These are phyloP conservation scores for Crenuchus spilurus DNA, from an alignment of 2,797 vertebrate species.

Conservation along the genomic window DNA sequence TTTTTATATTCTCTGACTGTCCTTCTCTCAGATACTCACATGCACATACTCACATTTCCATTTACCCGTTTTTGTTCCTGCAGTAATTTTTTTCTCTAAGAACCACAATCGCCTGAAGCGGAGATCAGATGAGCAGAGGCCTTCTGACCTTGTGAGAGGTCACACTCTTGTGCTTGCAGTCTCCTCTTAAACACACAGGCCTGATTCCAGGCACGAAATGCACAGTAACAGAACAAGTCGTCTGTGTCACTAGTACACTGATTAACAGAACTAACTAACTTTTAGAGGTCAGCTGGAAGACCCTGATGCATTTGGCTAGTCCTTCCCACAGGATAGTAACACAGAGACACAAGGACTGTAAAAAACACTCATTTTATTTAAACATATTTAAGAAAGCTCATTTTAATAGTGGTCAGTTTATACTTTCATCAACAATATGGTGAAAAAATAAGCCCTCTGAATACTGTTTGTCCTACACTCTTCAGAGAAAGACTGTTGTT, in stretches of 20 bases:
- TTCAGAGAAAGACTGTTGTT: no score
- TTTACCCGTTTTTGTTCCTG: constrained; percentile 62
- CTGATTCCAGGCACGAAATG: constrained; percentile 85
- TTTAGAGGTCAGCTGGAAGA: constrained; percentile 82
- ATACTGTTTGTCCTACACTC: no score
- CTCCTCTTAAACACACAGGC: constrained; percentile 80
- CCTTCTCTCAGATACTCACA: background rate
- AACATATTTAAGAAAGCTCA: no score
- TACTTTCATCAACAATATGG: no score
- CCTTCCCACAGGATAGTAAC: background rate
- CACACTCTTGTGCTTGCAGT: constrained; percentile 64
- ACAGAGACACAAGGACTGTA: background rate
- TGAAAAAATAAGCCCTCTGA: no score
- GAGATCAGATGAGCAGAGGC: constrained; percentile 63
- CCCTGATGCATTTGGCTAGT: background rate
- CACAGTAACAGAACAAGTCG: constrained; percentile 83
- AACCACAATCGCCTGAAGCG: constrained; percentile 63
- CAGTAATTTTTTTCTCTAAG: constrained; percentile 54
- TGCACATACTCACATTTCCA: constrained; percentile 50
- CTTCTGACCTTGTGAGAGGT: constrained; percentile 80
- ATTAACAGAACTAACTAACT: constrained; percentile 88
- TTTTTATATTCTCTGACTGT: constrained; percentile 65
- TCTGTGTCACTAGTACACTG: constrained; percentile 84
- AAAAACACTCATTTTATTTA: no score
- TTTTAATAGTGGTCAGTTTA: no score